Evolutionary conservation across 2,797 vertebrate species (phyloP), one percentile per base, ranked within the genome.

Genomic region (Hydrophis major): DNA sequence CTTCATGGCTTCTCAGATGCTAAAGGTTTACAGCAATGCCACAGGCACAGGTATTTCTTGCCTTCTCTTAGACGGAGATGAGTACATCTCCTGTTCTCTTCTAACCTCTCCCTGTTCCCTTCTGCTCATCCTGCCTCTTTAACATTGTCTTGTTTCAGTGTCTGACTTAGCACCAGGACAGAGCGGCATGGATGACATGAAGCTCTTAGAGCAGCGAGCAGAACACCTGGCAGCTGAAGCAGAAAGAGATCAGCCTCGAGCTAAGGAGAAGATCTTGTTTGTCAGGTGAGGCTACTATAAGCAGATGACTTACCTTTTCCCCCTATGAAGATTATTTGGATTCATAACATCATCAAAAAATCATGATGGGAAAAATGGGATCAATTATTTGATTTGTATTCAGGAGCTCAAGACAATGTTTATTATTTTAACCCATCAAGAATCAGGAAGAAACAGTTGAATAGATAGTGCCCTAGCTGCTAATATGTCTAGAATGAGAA

Each of bases 1-100:
- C 96, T 99, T 99, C 96, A 99, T 99, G 98, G 98, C 99, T 90
- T 99, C 99, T 0, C 99, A 99, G 97, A 99, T 99, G 98, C 95
- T 99, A 92, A 99, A 99, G 94, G 99, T 98, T 95, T 98, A 98
- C 3, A 98, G 98, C 94, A 98, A 97, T 13, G 97, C 98, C 91
- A 98, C 98, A 0, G 99, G 99, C 93, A 99, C 98, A 0, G 98
- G 99, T 98, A 66, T 95, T 96, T 1, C 8, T 87, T 56, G 1
- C 27, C n/a, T 4, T 25, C 83, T 69, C 2, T 57, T 8, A 60
- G 10, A 14, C 28, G 4, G 91, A 32, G 5, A 83, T 86, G 56
- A 69, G 88, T 78, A 1, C 25, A 2, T 61, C 89, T 11, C 59
- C 56, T 27, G 28, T 50, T 42, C 55, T 16, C 28, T 78, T 86